Evolutionary conservation across 2,888 invertebrate genomes (phyloP), one percentile per base, ranked within the genome.

Genomic region (Habroteleia sp.): DNA sequence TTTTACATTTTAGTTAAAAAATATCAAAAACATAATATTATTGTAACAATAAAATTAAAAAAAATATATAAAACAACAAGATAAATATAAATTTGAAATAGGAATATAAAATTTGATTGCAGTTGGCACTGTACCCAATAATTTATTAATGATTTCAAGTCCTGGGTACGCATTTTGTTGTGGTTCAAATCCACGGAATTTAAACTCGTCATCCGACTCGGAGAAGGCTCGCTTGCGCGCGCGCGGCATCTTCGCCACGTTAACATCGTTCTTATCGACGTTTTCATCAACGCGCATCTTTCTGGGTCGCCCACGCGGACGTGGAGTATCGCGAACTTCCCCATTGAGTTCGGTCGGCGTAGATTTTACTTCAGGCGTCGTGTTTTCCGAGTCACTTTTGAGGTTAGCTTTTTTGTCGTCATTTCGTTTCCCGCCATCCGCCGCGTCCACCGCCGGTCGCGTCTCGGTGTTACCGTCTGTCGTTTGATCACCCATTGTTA

Each of bases 381-480:
- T 41, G 20, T 35, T 42, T 31, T 69, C 74, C 11, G 65, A 69
- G 71, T 75, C 75, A 8, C 25, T 50, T 75, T 71, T 71, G 65
- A 75, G 75, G 75, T 75, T 75, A 74, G 63, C 31, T 62, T 66
- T 46, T 46, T 66, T 71, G 27, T 71, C 66, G 13, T 75, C 71
- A 11, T 11, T 35, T 0, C 37, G 50, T 66, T 75, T 75, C 75
- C 75, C 75, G 75, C 75, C 75, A 75, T 75, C 75, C 2, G 3
- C 6, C 11, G 39, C 54, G 41, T 63, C 54, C 11, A 5, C 5
- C 7, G 31, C 25, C 39, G 37, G 46, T 1, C 41, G 46, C 54
- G 27, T 44, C 25, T 39, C 44, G 0, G 6, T 29, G 6, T 63
- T 41, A 8, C 48, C 33, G 33, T 37, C 25, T 1, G 17, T 35